These are phyloP conservation scores for Monarcha castaneiventris DNA, from an alignment of 2,113 vertebrate genomes.

Conservation along the genomic window DNA sequence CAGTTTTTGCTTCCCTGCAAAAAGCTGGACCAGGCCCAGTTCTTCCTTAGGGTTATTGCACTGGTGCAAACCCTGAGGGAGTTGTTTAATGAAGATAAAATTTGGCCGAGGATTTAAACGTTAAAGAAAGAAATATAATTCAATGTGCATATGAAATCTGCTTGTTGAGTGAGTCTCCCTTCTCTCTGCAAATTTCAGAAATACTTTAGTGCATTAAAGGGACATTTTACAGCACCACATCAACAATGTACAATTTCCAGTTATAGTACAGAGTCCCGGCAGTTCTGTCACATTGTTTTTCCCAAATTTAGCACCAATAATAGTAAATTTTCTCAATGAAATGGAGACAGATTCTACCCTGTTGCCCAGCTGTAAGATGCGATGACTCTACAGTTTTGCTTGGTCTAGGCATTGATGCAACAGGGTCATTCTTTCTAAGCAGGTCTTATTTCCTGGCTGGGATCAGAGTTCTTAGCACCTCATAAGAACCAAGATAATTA, in stretches of 20 bases:
- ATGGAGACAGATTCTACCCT: neutral
- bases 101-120: neutral
- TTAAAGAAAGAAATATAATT: neutral
- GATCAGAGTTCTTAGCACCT: neutral
- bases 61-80: neutral
- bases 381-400: neutral
- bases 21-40: neutral
- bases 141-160: neutral
- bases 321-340: neutral
- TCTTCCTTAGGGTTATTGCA: neutral
- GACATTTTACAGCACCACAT: neutral
- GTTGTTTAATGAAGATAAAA: constrained; percentile 6
- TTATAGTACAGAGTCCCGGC: neutral
- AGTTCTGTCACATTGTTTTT: neutral
- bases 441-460: neutral
- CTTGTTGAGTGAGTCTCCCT: neutral
- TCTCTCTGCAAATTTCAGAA: neutral
- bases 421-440: neutral
- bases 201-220: neutral
- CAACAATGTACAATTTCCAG: neutral
- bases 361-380: neutral
- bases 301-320: neutral
- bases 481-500: neutral
- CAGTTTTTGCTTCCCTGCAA: neutral
- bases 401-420: neutral